A percentile compares a stretch with the other conserved stretches of the same genome.
phyloP scores from a whole-genome alignment of 2,113 vertebrate genomes.

The Pampusana beccarii region DNA sequence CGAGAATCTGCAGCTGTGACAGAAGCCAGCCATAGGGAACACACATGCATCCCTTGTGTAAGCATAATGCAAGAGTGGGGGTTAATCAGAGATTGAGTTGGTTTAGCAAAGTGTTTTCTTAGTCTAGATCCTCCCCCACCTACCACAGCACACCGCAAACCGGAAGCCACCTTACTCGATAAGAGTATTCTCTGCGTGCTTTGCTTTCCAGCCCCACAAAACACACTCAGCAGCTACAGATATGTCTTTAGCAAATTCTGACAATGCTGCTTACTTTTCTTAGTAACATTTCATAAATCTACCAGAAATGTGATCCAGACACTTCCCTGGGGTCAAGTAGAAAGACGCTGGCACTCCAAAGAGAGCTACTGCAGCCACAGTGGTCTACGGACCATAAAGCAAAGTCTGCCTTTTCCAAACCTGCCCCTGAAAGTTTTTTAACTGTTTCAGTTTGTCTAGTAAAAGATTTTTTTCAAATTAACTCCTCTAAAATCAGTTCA shows the following conservation, averaged over 20 bases:
- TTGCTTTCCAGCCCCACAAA: neutral
- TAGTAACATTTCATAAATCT: neutral
- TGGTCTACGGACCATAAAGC: neutral
- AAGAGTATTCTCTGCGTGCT: neutral
- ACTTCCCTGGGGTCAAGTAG: neutral
- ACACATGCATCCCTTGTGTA: accelerated
- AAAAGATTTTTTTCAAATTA: neutral
- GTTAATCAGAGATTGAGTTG: too few relatives aligned
- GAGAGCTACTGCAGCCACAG: neutral
- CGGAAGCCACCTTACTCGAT: neutral
- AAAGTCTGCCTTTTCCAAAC: neutral
- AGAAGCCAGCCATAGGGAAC: neutral
- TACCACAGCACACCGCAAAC: too few relatives aligned
- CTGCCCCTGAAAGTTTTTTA: neutral
- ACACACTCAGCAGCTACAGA: accelerated
- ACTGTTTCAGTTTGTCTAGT: neutral
- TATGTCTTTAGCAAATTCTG: neutral
- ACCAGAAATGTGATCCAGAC: neutral
- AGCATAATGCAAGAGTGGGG: accelerated
- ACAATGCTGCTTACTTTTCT: neutral
- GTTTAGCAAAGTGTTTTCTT: neutral
- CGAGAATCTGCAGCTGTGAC: neutral
- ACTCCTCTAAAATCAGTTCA: neutral
- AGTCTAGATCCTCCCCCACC: neutral
- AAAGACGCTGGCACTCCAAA: neutral